A percentile compares a stretch with the other conserved stretches of the same genome.
These are phyloP conservation scores for Emydocephalus ijimae DNA, from an alignment of 2,113 vertebrate genomes.

Conservation along the genomic window DNA sequence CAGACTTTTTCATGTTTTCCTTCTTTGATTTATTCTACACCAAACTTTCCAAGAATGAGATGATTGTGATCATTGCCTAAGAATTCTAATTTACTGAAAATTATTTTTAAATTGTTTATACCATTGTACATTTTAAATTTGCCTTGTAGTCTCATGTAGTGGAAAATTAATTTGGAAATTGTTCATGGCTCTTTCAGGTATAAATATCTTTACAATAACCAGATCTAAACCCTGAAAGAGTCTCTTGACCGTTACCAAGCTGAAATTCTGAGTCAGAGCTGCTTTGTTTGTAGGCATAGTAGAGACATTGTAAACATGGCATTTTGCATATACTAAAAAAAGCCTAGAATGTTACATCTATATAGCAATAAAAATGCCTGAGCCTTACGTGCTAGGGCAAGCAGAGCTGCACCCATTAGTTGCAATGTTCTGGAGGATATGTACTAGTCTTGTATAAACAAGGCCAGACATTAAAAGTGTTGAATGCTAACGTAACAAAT, in stretches of 20 bases:
- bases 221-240: neutral
- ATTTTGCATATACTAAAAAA: conserved; percentile 2
- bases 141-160: neutral
- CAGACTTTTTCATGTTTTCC: neutral
- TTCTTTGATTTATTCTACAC: neutral
- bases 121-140: neutral
- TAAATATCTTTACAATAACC: neutral
- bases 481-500: neutral
- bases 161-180: neutral
- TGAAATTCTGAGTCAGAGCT: neutral
- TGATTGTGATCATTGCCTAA: neutral
- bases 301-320: neutral
- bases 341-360: neutral
- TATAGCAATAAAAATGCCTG: neutral
- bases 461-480: neutral
- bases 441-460: conserved; percentile 6
- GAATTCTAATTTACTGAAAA: neutral
- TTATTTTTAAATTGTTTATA: neutral
- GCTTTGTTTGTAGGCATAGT: neutral
- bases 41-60: neutral
- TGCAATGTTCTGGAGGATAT: neutral
- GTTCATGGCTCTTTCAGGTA: neutral
- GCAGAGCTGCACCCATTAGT: neutral
- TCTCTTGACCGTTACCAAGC: neutral
- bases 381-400: neutral